Conservation (phyloP, 2,888 invertebrate species). For the Apodemia duryi region DNA sequence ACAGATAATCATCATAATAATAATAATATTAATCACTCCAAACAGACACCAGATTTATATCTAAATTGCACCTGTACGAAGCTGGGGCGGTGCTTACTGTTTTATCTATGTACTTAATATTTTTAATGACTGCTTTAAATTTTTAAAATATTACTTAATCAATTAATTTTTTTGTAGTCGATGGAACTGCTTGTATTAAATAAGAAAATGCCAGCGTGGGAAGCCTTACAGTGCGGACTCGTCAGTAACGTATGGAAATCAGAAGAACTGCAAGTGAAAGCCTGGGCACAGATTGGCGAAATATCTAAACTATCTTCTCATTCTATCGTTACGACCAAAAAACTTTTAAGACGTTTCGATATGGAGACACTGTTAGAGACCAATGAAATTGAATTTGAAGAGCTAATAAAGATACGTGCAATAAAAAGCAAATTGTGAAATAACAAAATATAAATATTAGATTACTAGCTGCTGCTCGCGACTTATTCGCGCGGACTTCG, state of each 20-base stretch:
- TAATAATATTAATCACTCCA: too few species aligned
- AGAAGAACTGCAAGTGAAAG: slow-evolving; percentile 77
- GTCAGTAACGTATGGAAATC: slow-evolving; percentile 88
- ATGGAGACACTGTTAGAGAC: neutral
- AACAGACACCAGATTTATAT: too few species aligned
- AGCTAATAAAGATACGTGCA: neutral
- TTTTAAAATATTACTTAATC: neutral
- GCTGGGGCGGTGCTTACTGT: too few species aligned
- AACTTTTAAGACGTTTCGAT: slow-evolving; percentile 49
- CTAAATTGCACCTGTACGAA: too few species aligned
- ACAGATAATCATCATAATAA: too few species aligned
- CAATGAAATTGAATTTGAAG: slow-evolving; percentile 1
- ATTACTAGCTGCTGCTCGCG: too few species aligned
- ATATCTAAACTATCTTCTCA: slow-evolving; percentile 73
- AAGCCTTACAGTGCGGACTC: slow-evolving; percentile 88
- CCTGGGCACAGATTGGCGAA: slow-evolving; percentile 78
- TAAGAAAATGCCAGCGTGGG: slow-evolving; percentile 86
- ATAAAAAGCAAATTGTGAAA: neutral
- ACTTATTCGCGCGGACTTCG: too few species aligned
- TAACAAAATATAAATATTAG: too few species aligned
- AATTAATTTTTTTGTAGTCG: slow-evolving; percentile 57
- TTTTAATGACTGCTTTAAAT: too few species aligned
- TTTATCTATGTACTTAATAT: too few species aligned
- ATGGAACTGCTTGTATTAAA: slow-evolving; percentile 83
- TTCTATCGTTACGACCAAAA: slow-evolving; percentile 85